These are phyloP conservation scores for Ormyrus thymus DNA, from an alignment of 2,888 invertebrate species.

Conservation along the genomic window DNA sequence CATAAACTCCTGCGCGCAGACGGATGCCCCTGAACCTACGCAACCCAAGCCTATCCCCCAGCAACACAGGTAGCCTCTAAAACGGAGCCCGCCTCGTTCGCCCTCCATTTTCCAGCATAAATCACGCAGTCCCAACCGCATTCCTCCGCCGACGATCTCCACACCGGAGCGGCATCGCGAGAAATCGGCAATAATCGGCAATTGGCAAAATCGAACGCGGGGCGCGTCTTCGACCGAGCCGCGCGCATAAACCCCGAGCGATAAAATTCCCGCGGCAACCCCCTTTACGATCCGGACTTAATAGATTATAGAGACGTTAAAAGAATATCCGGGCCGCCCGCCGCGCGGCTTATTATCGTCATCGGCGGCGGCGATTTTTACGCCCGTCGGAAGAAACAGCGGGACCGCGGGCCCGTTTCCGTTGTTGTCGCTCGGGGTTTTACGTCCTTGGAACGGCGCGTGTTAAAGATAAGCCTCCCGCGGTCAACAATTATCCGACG, in stretches of 20 bases:
- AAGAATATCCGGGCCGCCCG: constrained; percentile 56
- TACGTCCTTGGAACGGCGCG: constrained; percentile 49
- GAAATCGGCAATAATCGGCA: no score
- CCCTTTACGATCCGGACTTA: constrained; percentile 59
- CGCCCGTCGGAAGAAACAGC: constrained; percentile 11
- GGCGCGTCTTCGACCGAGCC: no score
- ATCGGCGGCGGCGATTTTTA: constrained; percentile 51
- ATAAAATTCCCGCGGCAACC: no score
- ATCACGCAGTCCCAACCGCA: neutral
- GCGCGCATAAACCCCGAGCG: neutral
- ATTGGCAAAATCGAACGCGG: no score
- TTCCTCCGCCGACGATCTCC: neutral
- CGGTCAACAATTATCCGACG: constrained; percentile 52
- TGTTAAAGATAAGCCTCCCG: constrained; percentile 53
- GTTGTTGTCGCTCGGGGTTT: constrained; percentile 25
- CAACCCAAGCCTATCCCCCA: neutral
- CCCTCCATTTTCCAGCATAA: constrained; percentile 19
- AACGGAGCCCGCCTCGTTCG: constrained; percentile 30
- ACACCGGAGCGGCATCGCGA: no score
- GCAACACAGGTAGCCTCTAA: constrained; percentile 16
- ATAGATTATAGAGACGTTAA: constrained; percentile 66
- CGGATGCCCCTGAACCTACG: constrained; percentile 1
- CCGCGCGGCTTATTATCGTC: constrained; percentile 56
- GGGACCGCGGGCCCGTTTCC: neutral
- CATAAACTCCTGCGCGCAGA: no score